Evolutionary conservation across 2,797 vertebrate genomes (phyloP), one percentile per base, ranked within the genome.

Genomic region (Limosa lapponica): DNA sequence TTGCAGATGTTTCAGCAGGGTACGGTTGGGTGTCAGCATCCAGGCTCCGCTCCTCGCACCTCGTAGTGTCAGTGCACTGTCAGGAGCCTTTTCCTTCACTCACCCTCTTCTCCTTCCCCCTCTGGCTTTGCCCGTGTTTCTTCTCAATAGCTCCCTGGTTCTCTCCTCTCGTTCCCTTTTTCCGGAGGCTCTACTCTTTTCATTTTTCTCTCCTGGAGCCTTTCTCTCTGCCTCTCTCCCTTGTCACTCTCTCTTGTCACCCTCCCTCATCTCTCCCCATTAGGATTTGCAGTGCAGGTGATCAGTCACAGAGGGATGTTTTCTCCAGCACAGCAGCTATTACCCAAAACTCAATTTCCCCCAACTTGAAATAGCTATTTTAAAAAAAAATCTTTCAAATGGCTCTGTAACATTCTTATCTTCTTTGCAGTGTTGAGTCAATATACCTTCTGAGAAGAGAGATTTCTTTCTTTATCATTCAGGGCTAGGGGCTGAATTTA

Each of bases 281-380:
- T 91, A 96, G 88, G 95, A 69, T 89, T 90, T 95, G 83, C 89
- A 94, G 97, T 55, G 82, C 96, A 97, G 96, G 90, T 97, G 96
- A 98, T 98, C 97, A 64, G 92, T 96, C 95, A 96, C 87, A 92
- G 87, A 87, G 87, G 70, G 67, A 62, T 89, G 69, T 91, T 94
- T 95, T 93, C 90, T 89, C 72, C 82, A 78, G 84, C 67, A 70
- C 79, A 91, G 87, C 91, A 89, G 84, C 92, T 94, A 93, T 96
- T 97, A 94, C 93, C 94, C 94, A 85, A 94, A 95, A 95, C 89
- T 95, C 93, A 90, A 91, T 97, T 96, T 95, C 83, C 66, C 84
- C 88, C 15, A 66, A 75, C 86, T 75, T 57, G 75, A 93, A 95
- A 97, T 93, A 84, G 84, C 94, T 95, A 30, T 91, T 94, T 49